These are phyloP conservation scores for Silurus lanzhouensis DNA, from an alignment of 2,797 vertebrate genomes.

Conservation along the genomic window DNA sequence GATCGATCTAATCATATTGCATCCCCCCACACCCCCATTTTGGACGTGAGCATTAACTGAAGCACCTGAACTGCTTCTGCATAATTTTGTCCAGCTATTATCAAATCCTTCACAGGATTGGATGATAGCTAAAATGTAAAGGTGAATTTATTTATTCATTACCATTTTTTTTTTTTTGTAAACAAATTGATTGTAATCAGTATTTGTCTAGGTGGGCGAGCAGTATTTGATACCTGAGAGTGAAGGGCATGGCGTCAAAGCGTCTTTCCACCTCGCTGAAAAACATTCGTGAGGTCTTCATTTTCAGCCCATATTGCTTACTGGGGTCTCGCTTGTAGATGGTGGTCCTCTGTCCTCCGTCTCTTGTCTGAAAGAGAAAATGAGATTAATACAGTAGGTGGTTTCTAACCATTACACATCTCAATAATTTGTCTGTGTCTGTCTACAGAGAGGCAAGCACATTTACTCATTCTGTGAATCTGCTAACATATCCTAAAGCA, in stretches of 20 bases:
- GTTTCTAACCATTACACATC: too few relatives aligned
- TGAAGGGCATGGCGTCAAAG: constrained; percentile 97
- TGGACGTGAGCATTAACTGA: not conserved
- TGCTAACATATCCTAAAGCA: too few relatives aligned
- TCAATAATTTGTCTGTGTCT: too few relatives aligned
- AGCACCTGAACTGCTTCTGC: not conserved
- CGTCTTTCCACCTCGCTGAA: constrained; percentile 97
- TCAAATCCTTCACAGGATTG: too few relatives aligned
- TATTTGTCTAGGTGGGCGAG: not conserved
- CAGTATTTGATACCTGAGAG: constrained; percentile 81
- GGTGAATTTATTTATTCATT: not conserved
- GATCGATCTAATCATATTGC: not conserved
- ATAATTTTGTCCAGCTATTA: not conserved
- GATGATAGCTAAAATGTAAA: not conserved
- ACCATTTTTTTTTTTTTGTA: not conserved
- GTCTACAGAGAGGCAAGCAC: too few relatives aligned
- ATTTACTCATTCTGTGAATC: too few relatives aligned
- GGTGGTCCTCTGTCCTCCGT: constrained; percentile 93
- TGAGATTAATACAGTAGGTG: not conserved
- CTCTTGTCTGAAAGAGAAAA: constrained; percentile 79
- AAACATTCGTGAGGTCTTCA: constrained; percentile 97
- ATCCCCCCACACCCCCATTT: not conserved
- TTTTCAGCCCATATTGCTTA: constrained; percentile 96
- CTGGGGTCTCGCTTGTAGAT: constrained; percentile 97
- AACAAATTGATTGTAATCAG: not conserved